Conservation (phyloP, 2,797 vertebrate species). For the Helicolenus hilgendorfi region DNA sequence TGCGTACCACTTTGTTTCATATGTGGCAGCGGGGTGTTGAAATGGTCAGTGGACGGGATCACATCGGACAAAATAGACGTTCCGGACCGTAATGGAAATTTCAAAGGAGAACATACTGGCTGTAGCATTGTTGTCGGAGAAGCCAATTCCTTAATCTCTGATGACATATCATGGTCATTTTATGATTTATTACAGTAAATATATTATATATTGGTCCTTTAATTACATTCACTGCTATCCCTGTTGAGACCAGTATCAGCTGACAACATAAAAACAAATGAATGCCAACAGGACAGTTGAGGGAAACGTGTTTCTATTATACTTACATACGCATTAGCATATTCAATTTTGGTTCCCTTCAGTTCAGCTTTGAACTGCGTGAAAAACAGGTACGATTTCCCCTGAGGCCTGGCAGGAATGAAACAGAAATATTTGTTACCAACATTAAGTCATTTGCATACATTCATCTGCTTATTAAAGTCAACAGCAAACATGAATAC, state of each 20-base stretch:
- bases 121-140: too few relatives aligned
- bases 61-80: too few relatives aligned
- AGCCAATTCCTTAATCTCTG: too few relatives aligned
- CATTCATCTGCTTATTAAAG: conserved; percentile 12
- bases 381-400: conserved; percentile 98
- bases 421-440: conserved; percentile 46
- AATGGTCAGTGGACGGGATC: too few relatives aligned
- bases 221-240: not conserved
- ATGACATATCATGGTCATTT: too few relatives aligned
- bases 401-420: conserved; percentile 92
- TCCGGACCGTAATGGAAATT: too few relatives aligned
- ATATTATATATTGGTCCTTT: not conserved
- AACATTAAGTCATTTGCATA: conserved; percentile 43
- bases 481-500: not conserved
- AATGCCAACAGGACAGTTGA: not conserved
- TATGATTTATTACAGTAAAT: too few relatives aligned
- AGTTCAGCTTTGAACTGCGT: conserved; percentile 97
- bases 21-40: too few relatives aligned
- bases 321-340: conserved; percentile 96
- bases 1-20: too few relatives aligned
- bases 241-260: not conserved
- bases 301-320: conserved; percentile 21
- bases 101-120: too few relatives aligned
- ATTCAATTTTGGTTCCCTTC: conserved; percentile 94
- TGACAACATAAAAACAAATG: not conserved